Evolutionary conservation across 2,888 invertebrate genomes (phyloP), one percentile per base, ranked within the genome.

Genomic region (Charanyca ferruginea): DNA sequence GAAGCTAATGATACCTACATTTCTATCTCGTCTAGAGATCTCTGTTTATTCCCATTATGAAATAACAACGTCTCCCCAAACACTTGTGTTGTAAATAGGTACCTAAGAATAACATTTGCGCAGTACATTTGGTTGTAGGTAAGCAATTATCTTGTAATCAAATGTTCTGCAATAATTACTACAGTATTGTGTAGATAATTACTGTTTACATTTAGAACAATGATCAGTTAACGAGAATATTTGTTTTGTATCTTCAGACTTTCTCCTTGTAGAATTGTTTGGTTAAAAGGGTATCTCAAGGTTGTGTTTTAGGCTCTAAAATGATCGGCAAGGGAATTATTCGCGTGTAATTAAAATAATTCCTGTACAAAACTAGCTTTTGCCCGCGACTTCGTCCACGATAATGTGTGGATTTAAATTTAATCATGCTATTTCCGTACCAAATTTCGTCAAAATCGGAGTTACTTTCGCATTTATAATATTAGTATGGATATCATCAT

Each of bases 141-240:
- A 63, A 62, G 32, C 42, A 63, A 49, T 62, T 32, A 49, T 64
- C 41, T 20, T 23, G 48, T 64, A 49, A 62, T 62, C 41, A 62
- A 62, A 13, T 23, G 41, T 32, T 41, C 11, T 32, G 22, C 23
- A 11, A 18, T 63, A 49, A 49, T 62, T 49, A 62, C 32, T 32
- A 8, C 11, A 7, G 22, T n/a, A 23, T 32, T 62, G 41, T 63
- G 23, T 16, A 18, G 11, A 22, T 16, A 61, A 18, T n/a, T n/a
- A n/a, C 48, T 61, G 63, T 62, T 49, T 32, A n/a, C 16, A 32
- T 32, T 23, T 42, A 16, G 63, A 49, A 63, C 48, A 62, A 49
- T 63, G 5, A 22, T 38, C 20, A 16, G 11, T 22, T 61, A 48
- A 41, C 11, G 38, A 63, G 62, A 48, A 61, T 22, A 47, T 48